These are phyloP conservation scores for Vollenhovia emeryi DNA, from an alignment of 1,140 invertebrate genomes.

Conservation along the genomic window DNA sequence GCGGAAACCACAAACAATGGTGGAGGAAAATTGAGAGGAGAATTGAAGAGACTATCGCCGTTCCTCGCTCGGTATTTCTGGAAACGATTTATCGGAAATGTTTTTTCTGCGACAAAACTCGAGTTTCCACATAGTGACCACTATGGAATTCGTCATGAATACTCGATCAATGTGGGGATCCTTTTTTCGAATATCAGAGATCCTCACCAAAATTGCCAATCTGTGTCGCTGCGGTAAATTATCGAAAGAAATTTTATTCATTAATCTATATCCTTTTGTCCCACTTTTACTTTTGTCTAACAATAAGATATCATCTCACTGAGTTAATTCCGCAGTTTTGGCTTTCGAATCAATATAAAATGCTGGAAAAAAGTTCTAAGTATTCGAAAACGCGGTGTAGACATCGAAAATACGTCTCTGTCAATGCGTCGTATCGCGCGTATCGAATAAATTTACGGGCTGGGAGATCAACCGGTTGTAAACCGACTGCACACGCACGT, in stretches of 20 bases:
- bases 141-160: constrained; percentile 18
- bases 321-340: neutral
- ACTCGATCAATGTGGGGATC: neutral
- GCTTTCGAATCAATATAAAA: neutral
- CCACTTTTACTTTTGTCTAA: neutral
- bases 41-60: constrained; percentile 49
- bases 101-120: constrained; percentile 36
- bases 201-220: neutral
- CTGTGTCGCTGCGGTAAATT: neutral
- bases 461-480: constrained; percentile 56
- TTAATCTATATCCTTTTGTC: neutral
- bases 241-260: neutral
- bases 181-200: neutral
- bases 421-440: neutral
- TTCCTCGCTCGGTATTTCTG: constrained; percentile 35
- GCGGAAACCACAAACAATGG: constrained; percentile 56
- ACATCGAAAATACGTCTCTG: constrained; percentile 15
- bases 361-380: neutral
- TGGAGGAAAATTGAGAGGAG: constrained; percentile 51
- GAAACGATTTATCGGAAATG: constrained; percentile 51
- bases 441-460: constrained; percentile 48
- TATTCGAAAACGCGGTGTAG: neutral
- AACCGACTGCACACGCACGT: constrained; percentile 57
- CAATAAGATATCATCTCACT: neutral
- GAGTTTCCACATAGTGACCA: constrained; percentile 1